These are phyloP conservation scores for Orchesella cincta DNA, from an alignment of 1,140 invertebrate genomes.

Conservation along the genomic window DNA sequence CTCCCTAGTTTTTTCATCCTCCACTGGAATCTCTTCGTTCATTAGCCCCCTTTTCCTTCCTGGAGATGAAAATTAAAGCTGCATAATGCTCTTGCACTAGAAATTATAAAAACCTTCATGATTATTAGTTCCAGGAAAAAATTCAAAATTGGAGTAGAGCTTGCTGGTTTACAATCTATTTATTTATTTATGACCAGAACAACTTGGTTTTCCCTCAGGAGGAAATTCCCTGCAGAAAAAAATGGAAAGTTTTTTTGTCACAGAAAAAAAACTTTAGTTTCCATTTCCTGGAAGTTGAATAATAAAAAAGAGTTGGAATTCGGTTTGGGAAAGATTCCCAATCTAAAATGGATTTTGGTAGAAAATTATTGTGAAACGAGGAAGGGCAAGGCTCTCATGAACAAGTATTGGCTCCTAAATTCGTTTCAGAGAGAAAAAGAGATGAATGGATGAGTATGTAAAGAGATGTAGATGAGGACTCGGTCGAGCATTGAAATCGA, in stretches of 20 bases:
- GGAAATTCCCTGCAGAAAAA: too few relatives aligned
- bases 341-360: too few relatives aligned
- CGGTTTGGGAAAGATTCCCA: too few relatives aligned
- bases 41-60: neutral
- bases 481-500: constrained; percentile 27
- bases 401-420: neutral
- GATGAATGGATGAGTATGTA: neutral
- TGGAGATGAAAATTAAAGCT: neutral
- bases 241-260: too few relatives aligned
- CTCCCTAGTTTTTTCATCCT: neutral
- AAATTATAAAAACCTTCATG: neutral
- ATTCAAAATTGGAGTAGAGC: neutral
- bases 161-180: constrained; percentile 4
- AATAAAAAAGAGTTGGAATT: too few relatives aligned
- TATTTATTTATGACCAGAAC: constrained; percentile 26
- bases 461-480: neutral
- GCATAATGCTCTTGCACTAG: neutral
- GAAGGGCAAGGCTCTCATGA: too few relatives aligned
- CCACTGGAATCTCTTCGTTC: too few relatives aligned
- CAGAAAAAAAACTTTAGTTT: too few relatives aligned
- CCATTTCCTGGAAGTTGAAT: too few relatives aligned
- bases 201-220: too few relatives aligned
- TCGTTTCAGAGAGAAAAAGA: neutral
- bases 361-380: too few relatives aligned
- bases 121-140: neutral